A percentile compares a stretch with the other conserved stretches of the same genome.
Conservation (phyloP, 2,113 vertebrate species). For the Psammodynastes pulverulentus region DNA sequence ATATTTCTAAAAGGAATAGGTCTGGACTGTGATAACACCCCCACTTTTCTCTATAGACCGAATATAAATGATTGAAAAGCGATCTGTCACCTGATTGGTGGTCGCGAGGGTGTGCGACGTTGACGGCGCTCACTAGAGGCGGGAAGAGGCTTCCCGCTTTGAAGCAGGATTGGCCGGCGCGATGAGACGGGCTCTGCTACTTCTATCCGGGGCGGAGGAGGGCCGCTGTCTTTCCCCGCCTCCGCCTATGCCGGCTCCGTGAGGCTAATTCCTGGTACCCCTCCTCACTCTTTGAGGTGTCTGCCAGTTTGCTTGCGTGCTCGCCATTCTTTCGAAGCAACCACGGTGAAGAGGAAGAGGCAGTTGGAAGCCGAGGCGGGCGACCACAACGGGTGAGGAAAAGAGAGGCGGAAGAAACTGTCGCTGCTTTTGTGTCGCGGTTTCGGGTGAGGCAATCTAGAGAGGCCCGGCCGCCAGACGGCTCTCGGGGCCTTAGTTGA, state of each 20-base stretch:
- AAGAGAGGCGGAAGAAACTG: background rate
- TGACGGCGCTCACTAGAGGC: background rate
- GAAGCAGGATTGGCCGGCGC: background rate
- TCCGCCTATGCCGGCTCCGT: background rate
- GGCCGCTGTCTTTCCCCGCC: background rate
- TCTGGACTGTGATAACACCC: background rate
- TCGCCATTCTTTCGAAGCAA: background rate
- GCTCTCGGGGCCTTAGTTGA: background rate
- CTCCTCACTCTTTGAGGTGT: background rate
- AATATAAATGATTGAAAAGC: background rate
- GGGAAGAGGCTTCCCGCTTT: background rate
- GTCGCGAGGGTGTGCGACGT: background rate
- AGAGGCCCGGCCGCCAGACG: background rate
- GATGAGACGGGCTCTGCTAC: background rate
- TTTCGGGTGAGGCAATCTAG: background rate
- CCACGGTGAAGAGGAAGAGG: background rate
- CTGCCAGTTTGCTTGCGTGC: background rate
- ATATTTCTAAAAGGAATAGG: background rate
- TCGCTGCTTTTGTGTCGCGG: background rate
- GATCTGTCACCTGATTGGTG: background rate
- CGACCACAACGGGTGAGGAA: background rate
- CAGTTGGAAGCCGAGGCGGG: background rate
- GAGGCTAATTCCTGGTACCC: background rate
- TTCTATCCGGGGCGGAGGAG: conserved; percentile 37
- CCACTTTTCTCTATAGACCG: background rate